Percentiles rank a stretch among this genome's conserved stretches.
Evolutionary conservation across 30 jellyfish, hydroid and myxozoan species (phyloP).

Genomic region (Mastigias papua): DNA sequence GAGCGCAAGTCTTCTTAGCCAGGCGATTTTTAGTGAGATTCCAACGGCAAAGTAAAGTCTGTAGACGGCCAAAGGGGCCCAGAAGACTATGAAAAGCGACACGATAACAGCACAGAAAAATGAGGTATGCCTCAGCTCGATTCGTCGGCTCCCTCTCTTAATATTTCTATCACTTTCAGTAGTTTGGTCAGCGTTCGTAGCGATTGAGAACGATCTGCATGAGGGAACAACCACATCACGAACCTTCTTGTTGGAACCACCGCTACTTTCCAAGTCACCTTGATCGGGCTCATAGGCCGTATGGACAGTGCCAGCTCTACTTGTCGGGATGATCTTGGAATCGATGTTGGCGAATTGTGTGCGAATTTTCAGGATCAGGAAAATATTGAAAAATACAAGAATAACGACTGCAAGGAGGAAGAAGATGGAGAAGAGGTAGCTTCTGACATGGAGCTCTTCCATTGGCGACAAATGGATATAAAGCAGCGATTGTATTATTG

Average conservation of each 20-base stretch:
- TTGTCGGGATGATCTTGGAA: background rate
- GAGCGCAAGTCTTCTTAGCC: constrained; percentile 67
- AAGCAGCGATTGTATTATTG: constrained; percentile 38
- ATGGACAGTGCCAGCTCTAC: background rate
- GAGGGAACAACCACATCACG: background rate
- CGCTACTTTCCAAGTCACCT: background rate
- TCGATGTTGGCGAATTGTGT: constrained; percentile 26
- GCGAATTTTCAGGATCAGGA: constrained; percentile 30
- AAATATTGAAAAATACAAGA: constrained; percentile 15
- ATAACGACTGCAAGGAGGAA: constrained; percentile 36
- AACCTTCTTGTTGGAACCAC: background rate
- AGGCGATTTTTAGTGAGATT: constrained; percentile 22
- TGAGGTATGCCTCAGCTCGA: constrained; percentile 63
- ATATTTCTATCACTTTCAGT: background rate
- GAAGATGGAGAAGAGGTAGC: constrained; percentile 33
- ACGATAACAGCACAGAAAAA: constrained; percentile 40
- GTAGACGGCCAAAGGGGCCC: constrained; percentile 64
- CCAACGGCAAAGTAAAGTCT: constrained; percentile 48
- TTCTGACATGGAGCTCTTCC: constrained; percentile 44
- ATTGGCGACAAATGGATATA: constrained; percentile 30
- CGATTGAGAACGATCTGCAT: background rate
- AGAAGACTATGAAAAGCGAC: constrained; percentile 17
- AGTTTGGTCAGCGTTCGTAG: background rate
- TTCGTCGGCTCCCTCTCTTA: background rate
- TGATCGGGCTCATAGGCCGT: background rate